These are phyloP conservation scores for Gymnothorax reevesii DNA, from an alignment of 2,797 vertebrate genomes.

Conservation along the genomic window DNA sequence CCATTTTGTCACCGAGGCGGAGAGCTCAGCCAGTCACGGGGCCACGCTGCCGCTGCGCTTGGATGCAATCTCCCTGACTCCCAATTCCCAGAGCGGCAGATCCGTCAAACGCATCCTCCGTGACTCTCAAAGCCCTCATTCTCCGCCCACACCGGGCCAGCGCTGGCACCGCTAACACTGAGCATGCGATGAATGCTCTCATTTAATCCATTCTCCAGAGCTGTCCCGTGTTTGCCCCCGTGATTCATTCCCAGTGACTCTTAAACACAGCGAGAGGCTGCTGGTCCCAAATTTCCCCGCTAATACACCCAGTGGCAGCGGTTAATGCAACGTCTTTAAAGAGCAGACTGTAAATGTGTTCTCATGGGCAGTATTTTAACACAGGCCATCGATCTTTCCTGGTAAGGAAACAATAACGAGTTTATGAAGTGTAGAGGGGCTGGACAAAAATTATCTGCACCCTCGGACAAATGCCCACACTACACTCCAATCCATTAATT, in stretches of 20 bases:
- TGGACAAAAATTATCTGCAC: constrained; percentile 29
- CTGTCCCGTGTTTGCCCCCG: not conserved
- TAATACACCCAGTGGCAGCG: not conserved
- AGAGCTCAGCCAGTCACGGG: constrained; percentile 35
- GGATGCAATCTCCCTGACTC: constrained; percentile 9
- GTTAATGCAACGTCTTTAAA: not conserved
- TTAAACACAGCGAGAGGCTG: not conserved
- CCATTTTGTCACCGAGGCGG: not conserved
- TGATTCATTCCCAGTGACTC: constrained; percentile 2
- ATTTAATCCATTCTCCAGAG: not conserved
- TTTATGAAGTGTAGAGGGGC: constrained; percentile 24
- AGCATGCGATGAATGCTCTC: not conserved
- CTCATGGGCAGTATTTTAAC: constrained; percentile 16
- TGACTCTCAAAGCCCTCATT: constrained; percentile 13
- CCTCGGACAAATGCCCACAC: constrained; percentile 31
- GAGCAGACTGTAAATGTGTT: constrained; percentile 10
- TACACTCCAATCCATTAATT: constrained; percentile 31
- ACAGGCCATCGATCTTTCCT: constrained; percentile 31
- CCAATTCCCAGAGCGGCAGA: constrained; percentile 35
- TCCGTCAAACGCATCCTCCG: constrained; percentile 20
- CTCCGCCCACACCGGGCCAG: not conserved
- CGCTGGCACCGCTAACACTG: not conserved
- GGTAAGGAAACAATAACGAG: constrained; percentile 38
- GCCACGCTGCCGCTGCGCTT: not conserved
- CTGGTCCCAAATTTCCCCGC: not conserved